Conservation (phyloP, 2,113 vertebrate genomes). For the Entomyzon cyanotis region DNA sequence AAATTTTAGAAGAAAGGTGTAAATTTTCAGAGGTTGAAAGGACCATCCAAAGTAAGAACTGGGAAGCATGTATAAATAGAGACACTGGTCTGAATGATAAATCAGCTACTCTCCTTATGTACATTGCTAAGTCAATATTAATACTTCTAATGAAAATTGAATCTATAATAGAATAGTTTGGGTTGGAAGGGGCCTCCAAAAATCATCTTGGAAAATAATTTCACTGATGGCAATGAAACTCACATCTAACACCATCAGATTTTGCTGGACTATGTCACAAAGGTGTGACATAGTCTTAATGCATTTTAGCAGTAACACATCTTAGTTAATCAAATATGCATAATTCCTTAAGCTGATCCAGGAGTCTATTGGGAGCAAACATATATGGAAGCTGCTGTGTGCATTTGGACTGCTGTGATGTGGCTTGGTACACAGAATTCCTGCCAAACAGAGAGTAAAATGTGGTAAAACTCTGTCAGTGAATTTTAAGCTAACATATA, state of each 20-base stretch:
- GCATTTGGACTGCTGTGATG: background rate
- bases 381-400: background rate
- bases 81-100: background rate
- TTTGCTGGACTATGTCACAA: background rate
- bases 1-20: background rate
- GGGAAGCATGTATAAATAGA: background rate
- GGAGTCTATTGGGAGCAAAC: background rate
- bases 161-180: background rate
- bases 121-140: background rate
- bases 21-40: slow-evolving; percentile 5
- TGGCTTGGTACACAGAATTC: background rate
- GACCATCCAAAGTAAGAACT: background rate
- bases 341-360: background rate
- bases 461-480: background rate
- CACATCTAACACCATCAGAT: background rate
- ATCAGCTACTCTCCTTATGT: background rate
- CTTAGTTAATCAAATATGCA: background rate
- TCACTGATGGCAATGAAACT: background rate
- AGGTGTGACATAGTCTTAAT: background rate
- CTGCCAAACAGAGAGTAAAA: background rate
- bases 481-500: background rate
- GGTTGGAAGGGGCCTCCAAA: background rate
- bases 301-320: background rate
- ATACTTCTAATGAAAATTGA: background rate
- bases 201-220: background rate